These are phyloP conservation scores for Sphaeridia pumilis DNA, from an alignment of 2,888 invertebrate species.

Conservation along the genomic window DNA sequence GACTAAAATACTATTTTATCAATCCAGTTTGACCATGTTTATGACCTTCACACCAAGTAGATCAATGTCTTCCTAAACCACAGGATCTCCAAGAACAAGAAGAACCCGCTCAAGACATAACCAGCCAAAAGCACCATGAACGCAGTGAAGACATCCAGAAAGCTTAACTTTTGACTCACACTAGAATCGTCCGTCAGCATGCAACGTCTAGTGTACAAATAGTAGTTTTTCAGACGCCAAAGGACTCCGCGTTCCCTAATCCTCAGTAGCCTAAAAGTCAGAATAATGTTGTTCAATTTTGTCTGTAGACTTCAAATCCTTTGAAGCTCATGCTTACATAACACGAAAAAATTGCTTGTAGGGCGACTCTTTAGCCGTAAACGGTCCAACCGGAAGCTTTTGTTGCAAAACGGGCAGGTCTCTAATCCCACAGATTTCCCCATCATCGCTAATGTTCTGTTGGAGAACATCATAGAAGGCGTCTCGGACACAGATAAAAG, in stretches of 20 bases:
- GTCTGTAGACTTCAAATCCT: neutral
- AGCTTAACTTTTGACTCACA: constrained; percentile 21
- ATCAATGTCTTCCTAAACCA: neutral
- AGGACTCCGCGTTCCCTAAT: constrained; percentile 29
- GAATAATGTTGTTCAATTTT: neutral
- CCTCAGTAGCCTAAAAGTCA: constrained; percentile 14
- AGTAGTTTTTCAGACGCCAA: constrained; percentile 18
- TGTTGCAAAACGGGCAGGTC: constrained; percentile 23
- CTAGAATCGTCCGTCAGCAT: constrained; percentile 19
- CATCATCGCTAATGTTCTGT: constrained; percentile 9
- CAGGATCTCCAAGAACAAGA: constrained; percentile 22
- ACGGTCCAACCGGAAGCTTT: constrained; percentile 23
- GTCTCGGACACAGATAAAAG: constrained; percentile 24
- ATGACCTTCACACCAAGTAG: neutral
- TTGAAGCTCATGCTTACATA: constrained; percentile 17
- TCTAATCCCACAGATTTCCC: constrained; percentile 24
- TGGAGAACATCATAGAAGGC: constrained; percentile 24
- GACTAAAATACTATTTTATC: too few species aligned
- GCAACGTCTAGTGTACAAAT: constrained; percentile 24
- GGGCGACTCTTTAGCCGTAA: constrained; percentile 21
- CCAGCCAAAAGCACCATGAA: constrained; percentile 30
- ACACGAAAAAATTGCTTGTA: constrained; percentile 25
- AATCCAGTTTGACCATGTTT: too few species aligned
- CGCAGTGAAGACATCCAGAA: constrained; percentile 32
- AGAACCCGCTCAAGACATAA: constrained; percentile 15